Evolutionary conservation across 2,797 vertebrate genomes (phyloP), one percentile per base, ranked within the genome.

Genomic region (Enteromius trimaculatus): DNA sequence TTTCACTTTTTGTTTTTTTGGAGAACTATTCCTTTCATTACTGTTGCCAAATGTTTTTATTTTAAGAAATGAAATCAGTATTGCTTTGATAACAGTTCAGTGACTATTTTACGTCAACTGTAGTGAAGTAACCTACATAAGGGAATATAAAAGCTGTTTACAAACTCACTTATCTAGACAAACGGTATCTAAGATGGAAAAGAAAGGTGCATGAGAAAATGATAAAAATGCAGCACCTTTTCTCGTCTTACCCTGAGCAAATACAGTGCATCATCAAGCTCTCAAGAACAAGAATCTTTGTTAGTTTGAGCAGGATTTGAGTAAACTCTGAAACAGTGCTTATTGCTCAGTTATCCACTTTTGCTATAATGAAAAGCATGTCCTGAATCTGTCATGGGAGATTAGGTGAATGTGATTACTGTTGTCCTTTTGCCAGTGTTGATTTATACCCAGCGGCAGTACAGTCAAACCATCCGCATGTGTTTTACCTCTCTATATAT

Each of bases 401-500:
- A 98, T 97, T 98, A 96, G 94, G 94, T 95, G 96, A 97, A 97
- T 96, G 95, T 95, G 95, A 97, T 97, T 97, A 95, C 94, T 94
- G 94, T 96, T 97, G 94, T 95, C 95, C 95, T 96, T 96, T 96
- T 95, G 92, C 93, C 94, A 92, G 94, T 95, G 94, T 94, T 96
- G 94, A 96, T 94, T 94, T 93, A 88, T 93, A 93, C 94, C 93
- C 91, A 85, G 86, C 85, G 90, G 94, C 93, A 95, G 94, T 94
- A 93, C 74, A 88, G 89, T 92, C 91, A 91, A 91, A 87, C 84
- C 72, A 75, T 92, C 88, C 84, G 84, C 84, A 88, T 85, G 88
- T 90, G 89, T 89, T 90, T 93, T 93, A 92, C 87, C 88, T 92
- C 88, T 89, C 88, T 81, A 71, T 71, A 66, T 79, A 84, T 89